A percentile compares a stretch with the other conserved stretches of the same genome.
These are phyloP conservation scores for Campylomormyrus numenius DNA, from an alignment of 2,113 vertebrate genomes.

Conservation along the genomic window DNA sequence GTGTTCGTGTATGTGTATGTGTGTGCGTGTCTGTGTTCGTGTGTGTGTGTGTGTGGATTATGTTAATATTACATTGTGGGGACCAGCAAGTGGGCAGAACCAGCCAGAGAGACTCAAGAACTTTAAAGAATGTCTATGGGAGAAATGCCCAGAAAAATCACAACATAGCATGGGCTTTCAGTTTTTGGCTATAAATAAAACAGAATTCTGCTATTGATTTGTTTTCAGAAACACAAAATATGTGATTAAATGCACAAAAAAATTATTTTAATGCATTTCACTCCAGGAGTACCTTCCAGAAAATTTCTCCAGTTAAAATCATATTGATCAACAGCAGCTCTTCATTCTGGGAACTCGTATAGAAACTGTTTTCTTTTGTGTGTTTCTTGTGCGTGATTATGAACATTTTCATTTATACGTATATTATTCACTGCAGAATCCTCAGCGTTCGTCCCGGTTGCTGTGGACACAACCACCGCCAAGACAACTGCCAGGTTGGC, in stretches of 20 bases:
- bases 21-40: not conserved
- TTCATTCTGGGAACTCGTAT: not conserved
- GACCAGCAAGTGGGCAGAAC: not conserved
- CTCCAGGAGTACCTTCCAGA: not conserved
- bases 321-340: not conserved
- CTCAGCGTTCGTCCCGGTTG: conserved; percentile 70
- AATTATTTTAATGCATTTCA: not conserved
- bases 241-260: conserved; percentile 7
- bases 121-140: not conserved
- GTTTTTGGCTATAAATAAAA: conserved; percentile 10
- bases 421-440: conserved; percentile 56
- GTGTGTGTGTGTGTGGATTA: not conserved
- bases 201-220: not conserved
- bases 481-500: conserved; percentile 55
- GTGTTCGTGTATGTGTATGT: not conserved
- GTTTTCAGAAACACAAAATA: not conserved
- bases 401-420: not conserved
- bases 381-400: not conserved
- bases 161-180: not conserved
- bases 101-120: not conserved
- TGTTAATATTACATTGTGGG: no score
- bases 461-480: conserved; percentile 64
- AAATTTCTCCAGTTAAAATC: not conserved
- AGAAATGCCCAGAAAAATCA: not conserved
- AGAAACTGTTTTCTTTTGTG: not conserved